phyloP scores from a whole-genome alignment of 1,140 invertebrate species.

The Calosoma granatense region DNA sequence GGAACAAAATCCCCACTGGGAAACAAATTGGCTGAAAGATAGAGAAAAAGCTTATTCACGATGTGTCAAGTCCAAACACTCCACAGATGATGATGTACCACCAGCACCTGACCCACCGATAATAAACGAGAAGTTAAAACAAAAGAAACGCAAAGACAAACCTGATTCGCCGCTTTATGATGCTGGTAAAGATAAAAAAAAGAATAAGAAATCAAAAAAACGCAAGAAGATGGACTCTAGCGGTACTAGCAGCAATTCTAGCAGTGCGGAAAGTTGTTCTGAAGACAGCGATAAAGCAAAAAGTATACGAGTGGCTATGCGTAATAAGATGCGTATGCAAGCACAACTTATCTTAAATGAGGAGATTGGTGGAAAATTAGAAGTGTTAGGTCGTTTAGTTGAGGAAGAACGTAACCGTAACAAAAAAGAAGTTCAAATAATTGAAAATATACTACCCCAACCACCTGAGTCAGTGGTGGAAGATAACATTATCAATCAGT shows the following conservation, averaged over 20 bases:
- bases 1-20: conserved; percentile 73
- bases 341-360: conserved; percentile 38
- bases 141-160: conserved; percentile 20
- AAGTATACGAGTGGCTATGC: conserved; percentile 57
- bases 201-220: conserved; percentile 33
- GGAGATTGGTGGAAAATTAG: conserved; percentile 32
- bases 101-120: neutral
- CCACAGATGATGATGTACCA: conserved; percentile 18
- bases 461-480: conserved; percentile 24
- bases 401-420: conserved; percentile 29
- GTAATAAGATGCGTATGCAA: conserved; percentile 44
- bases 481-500: conserved; percentile 45
- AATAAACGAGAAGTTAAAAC: conserved; percentile 17
- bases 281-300: conserved; percentile 40
- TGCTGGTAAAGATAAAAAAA: conserved; percentile 24
- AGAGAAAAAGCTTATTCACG: conserved; percentile 57
- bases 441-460: conserved; percentile 15
- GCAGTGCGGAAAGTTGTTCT: conserved; percentile 39
- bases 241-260: conserved; percentile 34
- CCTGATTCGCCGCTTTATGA: conserved; percentile 11
- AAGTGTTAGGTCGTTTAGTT: conserved; percentile 34
- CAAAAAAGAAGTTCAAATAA: conserved; percentile 26
- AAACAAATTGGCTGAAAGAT: conserved; percentile 72
- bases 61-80: conserved; percentile 19
- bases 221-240: conserved; percentile 29